phyloP scores from a whole-genome alignment of 2,113 vertebrate genomes.

The Notiomystis cincta region DNA sequence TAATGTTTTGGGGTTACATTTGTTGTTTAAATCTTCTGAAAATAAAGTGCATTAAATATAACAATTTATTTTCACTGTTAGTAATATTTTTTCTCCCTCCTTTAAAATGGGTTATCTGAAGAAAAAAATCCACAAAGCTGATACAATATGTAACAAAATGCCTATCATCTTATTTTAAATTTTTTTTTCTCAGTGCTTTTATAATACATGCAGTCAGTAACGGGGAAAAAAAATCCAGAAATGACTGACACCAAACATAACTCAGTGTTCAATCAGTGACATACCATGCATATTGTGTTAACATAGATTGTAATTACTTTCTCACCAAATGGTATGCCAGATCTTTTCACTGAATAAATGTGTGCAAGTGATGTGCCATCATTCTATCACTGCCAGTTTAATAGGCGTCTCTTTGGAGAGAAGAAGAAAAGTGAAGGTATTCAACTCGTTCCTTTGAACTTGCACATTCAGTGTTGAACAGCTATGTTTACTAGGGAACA shows the following conservation, averaged over 20 bases:
- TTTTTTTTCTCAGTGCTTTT: neutral
- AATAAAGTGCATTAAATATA: neutral
- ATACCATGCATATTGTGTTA: slow-evolving; percentile 37
- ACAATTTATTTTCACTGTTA: neutral
- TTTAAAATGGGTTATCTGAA: neutral
- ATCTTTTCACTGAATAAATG: slow-evolving; percentile 38
- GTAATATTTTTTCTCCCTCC: neutral
- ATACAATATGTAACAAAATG: neutral
- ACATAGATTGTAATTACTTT: slow-evolving; percentile 43
- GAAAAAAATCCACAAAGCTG: neutral
- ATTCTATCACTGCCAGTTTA: slow-evolving; percentile 9
- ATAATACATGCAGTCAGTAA: neutral
- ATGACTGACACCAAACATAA: slow-evolving; percentile 53
- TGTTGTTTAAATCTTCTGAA: neutral
- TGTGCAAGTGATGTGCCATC: neutral
- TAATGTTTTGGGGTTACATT: neutral
- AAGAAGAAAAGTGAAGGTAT: neutral
- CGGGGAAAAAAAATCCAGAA: neutral
- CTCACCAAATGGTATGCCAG: slow-evolving; percentile 52
- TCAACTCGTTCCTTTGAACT: neutral
- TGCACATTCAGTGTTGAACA: neutral
- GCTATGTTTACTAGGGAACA: neutral
- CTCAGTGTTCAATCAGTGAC: slow-evolving; percentile 1
- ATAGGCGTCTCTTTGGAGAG: neutral
- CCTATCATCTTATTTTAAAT: neutral